A percentile compares a stretch with the other conserved stretches of the same genome.
Evolutionary conservation across 2,888 invertebrate genomes (phyloP).

Genomic region (Drosophila ezoana): DNA sequence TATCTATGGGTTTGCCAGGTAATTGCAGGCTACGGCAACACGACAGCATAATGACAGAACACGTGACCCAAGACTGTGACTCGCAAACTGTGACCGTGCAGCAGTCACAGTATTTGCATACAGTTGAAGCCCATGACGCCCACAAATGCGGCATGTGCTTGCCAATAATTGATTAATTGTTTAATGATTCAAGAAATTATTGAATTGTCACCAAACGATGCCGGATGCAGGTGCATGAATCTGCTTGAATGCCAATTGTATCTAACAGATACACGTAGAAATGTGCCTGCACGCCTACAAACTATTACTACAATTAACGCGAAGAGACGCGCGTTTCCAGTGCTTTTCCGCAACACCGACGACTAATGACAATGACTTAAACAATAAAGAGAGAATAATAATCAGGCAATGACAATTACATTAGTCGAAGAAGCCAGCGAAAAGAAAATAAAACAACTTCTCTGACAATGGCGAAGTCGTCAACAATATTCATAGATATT

Average conservation of each 20-base stretch:
- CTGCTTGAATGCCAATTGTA: constrained; percentile 2
- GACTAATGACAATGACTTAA: constrained; percentile 42
- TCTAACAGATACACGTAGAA: constrained; percentile 9
- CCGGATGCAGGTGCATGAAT: constrained; percentile 21
- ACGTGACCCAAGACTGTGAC: constrained; percentile 2
- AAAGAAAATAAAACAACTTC: constrained; percentile 10
- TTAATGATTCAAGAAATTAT: constrained; percentile 18
- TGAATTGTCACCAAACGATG: constrained; percentile 19
- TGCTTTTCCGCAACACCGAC: constrained; percentile 37
- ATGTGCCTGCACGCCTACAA: constrained; percentile 5
- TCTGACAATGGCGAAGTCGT: constrained; percentile 16
- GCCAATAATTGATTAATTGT: not conserved
- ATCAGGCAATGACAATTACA: constrained; percentile 30
- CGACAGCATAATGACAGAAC: constrained; percentile 11
- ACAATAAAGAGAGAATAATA: not conserved
- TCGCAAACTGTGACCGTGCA: not conserved
- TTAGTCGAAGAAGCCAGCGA: constrained; percentile 2
- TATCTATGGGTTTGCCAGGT: constrained; percentile 4
- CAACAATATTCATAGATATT: constrained; percentile 13
- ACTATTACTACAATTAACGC: constrained; percentile 17
- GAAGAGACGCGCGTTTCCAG: constrained; percentile 8
- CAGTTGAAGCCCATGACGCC: constrained; percentile 8
- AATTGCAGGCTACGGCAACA: constrained; percentile 15
- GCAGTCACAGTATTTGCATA: constrained; percentile 12
- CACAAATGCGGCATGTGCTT: not conserved